Percentiles rank a stretch among this genome's conserved stretches.
These are phyloP conservation scores for Drosophila nr. fundita DNA, from an alignment of 2,888 invertebrate species.

Conservation along the genomic window DNA sequence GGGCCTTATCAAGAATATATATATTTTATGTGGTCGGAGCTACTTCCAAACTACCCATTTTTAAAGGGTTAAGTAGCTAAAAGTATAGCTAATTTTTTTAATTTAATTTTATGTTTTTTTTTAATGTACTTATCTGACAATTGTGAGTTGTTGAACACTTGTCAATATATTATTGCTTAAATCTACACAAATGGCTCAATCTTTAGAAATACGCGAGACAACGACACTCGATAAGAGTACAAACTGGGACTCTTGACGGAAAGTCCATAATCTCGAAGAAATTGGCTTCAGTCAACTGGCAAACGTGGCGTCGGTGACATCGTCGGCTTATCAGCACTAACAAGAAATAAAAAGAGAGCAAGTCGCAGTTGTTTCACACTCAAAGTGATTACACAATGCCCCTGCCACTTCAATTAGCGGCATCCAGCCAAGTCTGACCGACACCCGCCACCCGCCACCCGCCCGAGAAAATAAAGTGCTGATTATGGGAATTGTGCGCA, in stretches of 20 bases:
- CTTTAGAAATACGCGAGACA: slow-evolving; percentile 14
- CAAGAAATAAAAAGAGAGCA: slow-evolving; percentile 27
- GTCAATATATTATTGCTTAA: neutral
- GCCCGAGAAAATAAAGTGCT: neutral
- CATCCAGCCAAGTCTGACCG: slow-evolving; percentile 32
- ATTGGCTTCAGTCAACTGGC: slow-evolving; percentile 46
- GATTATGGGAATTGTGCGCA: slow-evolving; percentile 4
- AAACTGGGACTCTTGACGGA: slow-evolving; percentile 5
- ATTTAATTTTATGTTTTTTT: neutral
- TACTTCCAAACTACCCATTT: neutral
- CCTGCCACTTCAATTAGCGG: slow-evolving; percentile 49
- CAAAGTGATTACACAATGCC: slow-evolving; percentile 56
- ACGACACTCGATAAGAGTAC: slow-evolving; percentile 36
- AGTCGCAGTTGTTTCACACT: slow-evolving; percentile 17
- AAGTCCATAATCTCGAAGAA: slow-evolving; percentile 41
- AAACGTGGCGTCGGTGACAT: slow-evolving; percentile 43
- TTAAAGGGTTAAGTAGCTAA: neutral
- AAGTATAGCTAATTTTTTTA: neutral
- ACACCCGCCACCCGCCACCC: neutral
- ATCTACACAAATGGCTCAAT: neutral
- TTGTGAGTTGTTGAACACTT: neutral
- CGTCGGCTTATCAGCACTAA: slow-evolving; percentile 41
- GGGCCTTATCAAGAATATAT: neutral
- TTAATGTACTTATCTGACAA: neutral
- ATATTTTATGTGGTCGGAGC: neutral